Evolutionary conservation across 35 echinoderm and acorn worm species (phyloP), one percentile per base, ranked within the genome.

Genomic region (Strongylocentrotus purpuratus): DNA sequence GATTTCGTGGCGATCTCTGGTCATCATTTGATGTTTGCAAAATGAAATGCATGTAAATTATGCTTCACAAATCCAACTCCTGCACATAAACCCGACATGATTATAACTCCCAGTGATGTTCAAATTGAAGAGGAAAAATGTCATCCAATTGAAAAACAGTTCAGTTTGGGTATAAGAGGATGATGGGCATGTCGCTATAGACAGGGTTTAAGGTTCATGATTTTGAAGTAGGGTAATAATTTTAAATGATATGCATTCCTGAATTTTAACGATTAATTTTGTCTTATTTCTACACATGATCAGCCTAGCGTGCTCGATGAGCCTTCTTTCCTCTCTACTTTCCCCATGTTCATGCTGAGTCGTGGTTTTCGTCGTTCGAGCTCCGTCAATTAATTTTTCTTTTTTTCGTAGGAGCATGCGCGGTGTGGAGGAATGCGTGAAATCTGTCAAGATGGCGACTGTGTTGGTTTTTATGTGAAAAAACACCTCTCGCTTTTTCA

Each of bases 331-430:
- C 32, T 13, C 17, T 33, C 28, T 47, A 33, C 48, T 93, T n/a
- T 14, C 91, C 32, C 31, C 14, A 50, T 93, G 46, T 58, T 33
- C 91, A 93, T 58, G 91, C 45, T 93, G 48, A 47, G 91, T 32
- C 48, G 89, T 33, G 46, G 32, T 35, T 91, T 91, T 47, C 32
- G 89, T 47, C 33, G 48, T 47, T 93, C 46, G 91, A 93, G 91
- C 91, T 33, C 91, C 91, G 91, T 93, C 91, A 93, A 93, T 93
- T 93, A 93, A 93, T 93, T 93, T 93, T 93, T 45, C 45, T 89
- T 89, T 93, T 93, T 93, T 93, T 58, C 91, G n/a, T 93, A 32
- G 91, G 91, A 93, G 91, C 91, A 93, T 93, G 91, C 91, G 91
- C 91, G 91, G 46, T 93, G 91, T 93, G 48, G 91, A 50, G 91